Evolutionary conservation across 2,113 vertebrate genomes (phyloP).

Genomic region (Corythornis vintsioides): DNA sequence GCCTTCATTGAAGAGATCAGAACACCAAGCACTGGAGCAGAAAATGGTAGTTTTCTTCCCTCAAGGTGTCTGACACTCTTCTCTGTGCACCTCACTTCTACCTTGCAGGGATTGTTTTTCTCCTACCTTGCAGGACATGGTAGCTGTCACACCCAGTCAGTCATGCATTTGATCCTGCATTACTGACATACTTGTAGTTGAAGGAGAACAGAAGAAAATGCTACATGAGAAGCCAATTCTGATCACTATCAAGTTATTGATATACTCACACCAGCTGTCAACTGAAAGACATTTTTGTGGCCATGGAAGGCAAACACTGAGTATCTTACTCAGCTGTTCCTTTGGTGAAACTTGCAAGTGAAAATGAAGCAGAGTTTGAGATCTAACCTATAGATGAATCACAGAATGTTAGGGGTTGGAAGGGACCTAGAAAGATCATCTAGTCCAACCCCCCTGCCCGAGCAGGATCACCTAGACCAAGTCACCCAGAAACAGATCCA

Average conservation of each 20-base stretch:
- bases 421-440: too few relatives aligned
- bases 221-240: background rate
- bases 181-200: conserved; percentile 16
- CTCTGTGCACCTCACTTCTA: background rate
- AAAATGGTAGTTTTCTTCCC: background rate
- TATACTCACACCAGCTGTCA: background rate
- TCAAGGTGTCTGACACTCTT: background rate
- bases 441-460: too few relatives aligned
- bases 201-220: conserved; percentile 1
- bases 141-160: background rate
- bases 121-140: background rate
- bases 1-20: background rate
- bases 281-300: conserved; percentile 20
- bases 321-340: background rate
- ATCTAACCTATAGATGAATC: background rate
- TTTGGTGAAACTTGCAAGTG: background rate
- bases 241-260: background rate
- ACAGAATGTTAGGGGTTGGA: background rate
- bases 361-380: background rate
- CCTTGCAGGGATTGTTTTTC: background rate
- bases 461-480: too few relatives aligned
- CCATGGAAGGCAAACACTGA: background rate
- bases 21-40: background rate
- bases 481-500: too few relatives aligned
- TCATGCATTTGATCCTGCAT: background rate